Percentiles rank a stretch among this genome's conserved stretches.
Evolutionary conservation across 2,797 vertebrate genomes (phyloP).

Genomic region (Balearica regulorum): DNA sequence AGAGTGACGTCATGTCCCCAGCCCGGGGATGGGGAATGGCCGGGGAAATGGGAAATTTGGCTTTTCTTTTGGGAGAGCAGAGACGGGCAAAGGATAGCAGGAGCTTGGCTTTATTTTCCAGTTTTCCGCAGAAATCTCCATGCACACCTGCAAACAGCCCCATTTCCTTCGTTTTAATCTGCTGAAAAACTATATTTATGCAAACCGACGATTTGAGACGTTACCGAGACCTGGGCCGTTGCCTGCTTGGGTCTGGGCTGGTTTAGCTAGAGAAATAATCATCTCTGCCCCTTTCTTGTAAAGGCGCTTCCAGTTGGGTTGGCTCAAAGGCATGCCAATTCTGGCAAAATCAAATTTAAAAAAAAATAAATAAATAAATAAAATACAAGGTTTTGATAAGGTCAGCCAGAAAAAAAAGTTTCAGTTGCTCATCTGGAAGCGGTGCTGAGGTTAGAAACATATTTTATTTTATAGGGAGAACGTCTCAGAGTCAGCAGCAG

Average conservation of each 20-base stretch:
- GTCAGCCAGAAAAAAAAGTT: background rate
- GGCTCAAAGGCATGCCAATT: background rate
- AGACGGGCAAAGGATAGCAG: background rate
- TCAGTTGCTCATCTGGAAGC: background rate
- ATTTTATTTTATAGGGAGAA: background rate
- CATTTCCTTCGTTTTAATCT: background rate
- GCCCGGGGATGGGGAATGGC: no score
- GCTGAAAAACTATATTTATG: background rate
- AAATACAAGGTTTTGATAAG: background rate
- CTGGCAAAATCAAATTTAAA: background rate
- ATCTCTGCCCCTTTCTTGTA: background rate
- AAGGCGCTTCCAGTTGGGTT: background rate
- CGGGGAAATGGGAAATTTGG: background rate
- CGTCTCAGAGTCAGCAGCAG: background rate
- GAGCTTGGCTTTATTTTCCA: background rate
- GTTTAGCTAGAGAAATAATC: background rate
- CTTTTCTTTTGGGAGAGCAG: background rate
- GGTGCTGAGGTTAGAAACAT: background rate
- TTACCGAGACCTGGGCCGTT: background rate
- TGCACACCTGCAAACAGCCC: background rate
- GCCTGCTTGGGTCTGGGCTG: background rate
- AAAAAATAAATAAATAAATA: no score
- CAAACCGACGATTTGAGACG: accelerated
- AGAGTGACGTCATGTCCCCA: accelerated
- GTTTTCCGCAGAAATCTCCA: background rate